Percentiles rank a stretch among this genome's conserved stretches.
These are phyloP conservation scores for Neosilurus mollespiculum DNA, from an alignment of 2,797 vertebrate genomes.

Conservation along the genomic window DNA sequence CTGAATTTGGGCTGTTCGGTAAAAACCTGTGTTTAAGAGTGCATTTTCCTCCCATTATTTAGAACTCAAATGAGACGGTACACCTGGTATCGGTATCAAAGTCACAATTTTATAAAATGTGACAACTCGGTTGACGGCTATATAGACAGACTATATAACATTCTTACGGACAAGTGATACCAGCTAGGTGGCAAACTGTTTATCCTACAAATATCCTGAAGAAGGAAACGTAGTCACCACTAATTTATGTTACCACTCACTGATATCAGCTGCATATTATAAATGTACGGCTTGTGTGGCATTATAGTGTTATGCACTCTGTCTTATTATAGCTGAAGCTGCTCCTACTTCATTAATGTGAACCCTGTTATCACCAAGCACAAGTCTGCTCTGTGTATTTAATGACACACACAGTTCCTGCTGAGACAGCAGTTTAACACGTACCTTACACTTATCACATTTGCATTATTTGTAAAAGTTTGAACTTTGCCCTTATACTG, in stretches of 20 bases:
- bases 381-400: neutral
- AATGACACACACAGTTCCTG: neutral
- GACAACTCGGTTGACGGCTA: neutral
- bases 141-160: neutral
- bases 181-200: neutral
- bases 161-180: neutral
- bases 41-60: neutral
- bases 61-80: neutral
- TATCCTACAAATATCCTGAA: neutral
- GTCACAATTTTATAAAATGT: neutral
- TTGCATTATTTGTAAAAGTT: neutral
- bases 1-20: neutral
- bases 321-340: neutral
- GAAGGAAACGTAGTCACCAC: neutral
- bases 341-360: neutral
- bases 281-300: too few relatives aligned
- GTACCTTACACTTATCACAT: neutral
- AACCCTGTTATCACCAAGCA: neutral
- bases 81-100: neutral
- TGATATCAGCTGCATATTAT: neutral
- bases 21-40: neutral
- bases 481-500: neutral
- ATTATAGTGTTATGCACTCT: neutral
- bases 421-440: neutral
- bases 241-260: neutral